Base-by-base conservation (phyloP, 2,113 vertebrate species). In the Heterochromis multidens region DNA sequence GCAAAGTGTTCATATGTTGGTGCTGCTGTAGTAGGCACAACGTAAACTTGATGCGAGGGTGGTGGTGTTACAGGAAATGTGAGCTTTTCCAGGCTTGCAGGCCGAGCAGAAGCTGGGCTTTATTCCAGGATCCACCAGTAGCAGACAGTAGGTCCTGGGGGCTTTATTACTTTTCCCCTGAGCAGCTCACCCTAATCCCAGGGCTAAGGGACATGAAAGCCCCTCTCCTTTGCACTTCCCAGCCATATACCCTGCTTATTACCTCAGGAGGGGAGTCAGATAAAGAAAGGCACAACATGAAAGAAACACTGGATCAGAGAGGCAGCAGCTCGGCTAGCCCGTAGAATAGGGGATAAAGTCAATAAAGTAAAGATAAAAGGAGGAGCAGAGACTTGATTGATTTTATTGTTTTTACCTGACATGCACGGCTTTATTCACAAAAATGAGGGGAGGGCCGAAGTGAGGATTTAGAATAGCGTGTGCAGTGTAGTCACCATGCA, bases 121-220 rank as follows among this genome's bases (percentile, higher is more conserved):
- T 81, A 77, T 77, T 92, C 91, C 87, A 91, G 91, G 81, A 91
- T 92, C 91, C 80, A 72, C 61, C 76, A 84, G 90, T 83, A 90
- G 82, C 88, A 89, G 91, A 93, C 85, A 33, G 80, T 87, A 83
- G 89, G 87, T 89, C 88, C 87, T 77, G 37, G 77, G 86, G 87
- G 91, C 85, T 93, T 94, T 93, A 94, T 92, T 91, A 84, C 92
- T 91, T 91, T 88, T 79, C 87, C 82, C 89, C 11, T 74, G 19
- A 85, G 91, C 87, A 89, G 84, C 92, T 93, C 81, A 87, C 78
- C 85, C 87, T 94, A 94, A 94, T 94, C 93, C 90, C 60, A 65
- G 57, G 77, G 89, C 86, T 88, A 72, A 93, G 91, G 87, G 88
- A 95, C 93, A 92, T 95, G 91, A 94, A 95, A 95, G 93, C 90